Base-by-base conservation (phyloP, 2,888 invertebrate species). In the Leucoma salicis region DNA sequence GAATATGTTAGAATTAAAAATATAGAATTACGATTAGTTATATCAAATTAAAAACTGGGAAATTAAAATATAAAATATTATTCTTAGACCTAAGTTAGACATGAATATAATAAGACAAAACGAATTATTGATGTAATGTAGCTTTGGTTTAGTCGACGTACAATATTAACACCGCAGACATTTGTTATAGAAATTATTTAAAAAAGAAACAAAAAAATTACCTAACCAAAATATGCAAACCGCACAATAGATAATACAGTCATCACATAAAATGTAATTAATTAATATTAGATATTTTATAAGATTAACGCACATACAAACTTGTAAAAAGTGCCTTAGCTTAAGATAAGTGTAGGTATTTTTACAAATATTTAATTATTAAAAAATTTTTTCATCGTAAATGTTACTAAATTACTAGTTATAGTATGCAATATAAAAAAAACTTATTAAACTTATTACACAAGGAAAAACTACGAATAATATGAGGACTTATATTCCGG, bases 271-370 rank as follows among this genome's bases (percentile, higher is more conserved):
- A 44, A 24, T 46, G 61, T 57, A 61, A 57, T 64, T 57, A 61
- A 57, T 64, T 64, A 57, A 42, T 61, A 63, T 31, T 14, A 25
- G 45, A 42, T 48, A 63, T 56, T 57, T 44, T 44, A 34, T 57
- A 57, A 56, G 49, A 41, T 47, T 29, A 43, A 66, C 66, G 65
- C 70, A 70, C 71, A 71, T 42, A 56, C 51, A 43, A 49, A 57
- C 57, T 58, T 53, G 46, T 65, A 65, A 67, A 53, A 69, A 69
- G 74, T 75, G 76, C 75, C 75, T 75, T 73, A 53, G 66, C 24
- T 39, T 74, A 66, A 59, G 56, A 57, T 41, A 37, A 47, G 49
- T 14, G 14, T 63, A 60, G 51, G 21, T 61, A 57, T 66, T 63
- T 66, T 61, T 63, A 67, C 56, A 63, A 35, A 47, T 56, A 54